Evolutionary conservation across 1,140 invertebrate species (phyloP).

Genomic region (Diorhabda carinulata): DNA sequence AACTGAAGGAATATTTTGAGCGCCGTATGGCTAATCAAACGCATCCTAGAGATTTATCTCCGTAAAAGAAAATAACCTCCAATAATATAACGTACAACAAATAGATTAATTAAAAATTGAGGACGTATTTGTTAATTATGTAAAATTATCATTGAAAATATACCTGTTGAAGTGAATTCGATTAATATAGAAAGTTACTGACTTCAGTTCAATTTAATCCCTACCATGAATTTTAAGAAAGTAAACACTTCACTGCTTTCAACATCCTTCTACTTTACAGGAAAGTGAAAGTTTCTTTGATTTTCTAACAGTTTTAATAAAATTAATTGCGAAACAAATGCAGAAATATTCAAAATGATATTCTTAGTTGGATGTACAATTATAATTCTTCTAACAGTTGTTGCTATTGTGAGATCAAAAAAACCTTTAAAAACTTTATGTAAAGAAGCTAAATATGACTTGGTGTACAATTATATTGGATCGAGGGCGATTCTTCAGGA

Average conservation of each 20-base stretch:
- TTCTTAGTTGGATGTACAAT: slow-evolving; percentile 28
- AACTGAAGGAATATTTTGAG: too few relatives aligned
- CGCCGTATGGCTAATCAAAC: too few relatives aligned
- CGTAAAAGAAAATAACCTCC: too few relatives aligned
- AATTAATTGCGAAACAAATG: background rate
- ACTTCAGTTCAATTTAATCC: too few relatives aligned
- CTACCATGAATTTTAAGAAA: too few relatives aligned
- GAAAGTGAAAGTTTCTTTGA: background rate
- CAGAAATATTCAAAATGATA: slow-evolving; percentile 21
- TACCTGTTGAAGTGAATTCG: too few relatives aligned
- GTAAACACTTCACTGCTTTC: background rate
- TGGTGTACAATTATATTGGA: slow-evolving; percentile 55
- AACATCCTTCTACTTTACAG: background rate
- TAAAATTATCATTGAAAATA: too few relatives aligned
- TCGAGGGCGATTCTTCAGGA: slow-evolving; percentile 53
- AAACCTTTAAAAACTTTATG: slow-evolving; percentile 39
- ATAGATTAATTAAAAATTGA: too few relatives aligned
- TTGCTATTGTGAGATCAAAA: slow-evolving; percentile 37
- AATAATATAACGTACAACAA: too few relatives aligned
- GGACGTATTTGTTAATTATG: too few relatives aligned
- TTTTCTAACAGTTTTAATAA: background rate
- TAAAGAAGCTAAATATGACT: slow-evolving; percentile 49
- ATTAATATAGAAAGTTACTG: too few relatives aligned
- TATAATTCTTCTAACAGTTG: slow-evolving; percentile 32
- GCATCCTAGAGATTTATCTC: too few relatives aligned